These are phyloP conservation scores for Anhinga rufa DNA, from an alignment of 2,113 vertebrate genomes.

Conservation along the genomic window DNA sequence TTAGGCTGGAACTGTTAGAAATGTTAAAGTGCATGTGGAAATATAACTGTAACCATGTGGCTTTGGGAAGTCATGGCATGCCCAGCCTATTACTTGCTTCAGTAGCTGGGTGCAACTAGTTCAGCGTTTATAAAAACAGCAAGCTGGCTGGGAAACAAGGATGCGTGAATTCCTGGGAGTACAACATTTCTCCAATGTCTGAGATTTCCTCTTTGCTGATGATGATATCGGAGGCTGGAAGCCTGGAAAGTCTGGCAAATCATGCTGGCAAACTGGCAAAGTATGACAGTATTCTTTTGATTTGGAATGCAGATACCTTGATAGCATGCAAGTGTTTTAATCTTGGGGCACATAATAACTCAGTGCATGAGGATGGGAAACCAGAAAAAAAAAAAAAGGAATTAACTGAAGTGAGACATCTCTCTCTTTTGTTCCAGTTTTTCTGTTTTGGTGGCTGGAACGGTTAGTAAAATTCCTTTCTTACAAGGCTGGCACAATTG, in stretches of 20 bases:
- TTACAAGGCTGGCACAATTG: not conserved
- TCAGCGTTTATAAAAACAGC: not conserved
- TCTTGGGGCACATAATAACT: not conserved
- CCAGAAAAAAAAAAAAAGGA: not conserved
- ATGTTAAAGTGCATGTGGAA: not conserved
- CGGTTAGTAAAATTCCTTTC: not conserved
- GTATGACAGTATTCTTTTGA: conserved; percentile 17
- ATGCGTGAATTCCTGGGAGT: conserved; percentile 22
- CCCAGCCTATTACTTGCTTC: not conserved
- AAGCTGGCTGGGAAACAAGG: conserved; percentile 22
- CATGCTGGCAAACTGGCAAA: conserved; percentile 10
- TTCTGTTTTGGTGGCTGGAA: not conserved
- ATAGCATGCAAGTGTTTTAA: not conserved
- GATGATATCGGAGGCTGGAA: conserved; percentile 40
- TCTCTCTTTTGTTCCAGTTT: not conserved
- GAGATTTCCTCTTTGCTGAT: conserved; percentile 52
- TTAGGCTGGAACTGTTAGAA: not conserved
- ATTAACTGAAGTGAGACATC: not conserved
- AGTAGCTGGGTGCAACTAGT: not conserved
- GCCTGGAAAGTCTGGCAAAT: conserved; percentile 53
- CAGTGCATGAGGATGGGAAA: not conserved
- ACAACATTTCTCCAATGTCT: conserved; percentile 10
- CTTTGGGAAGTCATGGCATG: conserved; percentile 1
- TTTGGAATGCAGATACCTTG: not conserved
- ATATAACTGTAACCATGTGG: conserved; percentile 8